These are phyloP conservation scores for Idaea aversata DNA, from an alignment of 2,888 invertebrate genomes.

Conservation along the genomic window DNA sequence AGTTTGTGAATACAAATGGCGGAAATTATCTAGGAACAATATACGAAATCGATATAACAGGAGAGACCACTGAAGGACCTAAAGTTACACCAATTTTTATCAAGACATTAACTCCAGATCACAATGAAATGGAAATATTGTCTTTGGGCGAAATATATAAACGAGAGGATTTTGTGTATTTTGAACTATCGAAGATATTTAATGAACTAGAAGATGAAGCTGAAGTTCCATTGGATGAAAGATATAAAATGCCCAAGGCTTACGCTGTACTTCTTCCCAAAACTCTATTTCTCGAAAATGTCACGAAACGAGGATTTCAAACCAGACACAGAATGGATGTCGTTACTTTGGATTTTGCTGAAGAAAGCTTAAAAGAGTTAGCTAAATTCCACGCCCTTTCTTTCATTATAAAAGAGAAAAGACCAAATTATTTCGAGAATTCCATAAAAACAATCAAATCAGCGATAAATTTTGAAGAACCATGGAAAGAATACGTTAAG, in stretches of 20 bases:
- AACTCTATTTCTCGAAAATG: slow-evolving; percentile 40
- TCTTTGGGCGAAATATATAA: slow-evolving; percentile 34
- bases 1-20: slow-evolving; percentile 39
- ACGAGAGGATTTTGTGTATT: slow-evolving; percentile 46
- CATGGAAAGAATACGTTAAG: slow-evolving; percentile 32
- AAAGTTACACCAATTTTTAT: slow-evolving; percentile 50
- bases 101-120: slow-evolving; percentile 36
- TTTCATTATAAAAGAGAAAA: slow-evolving; percentile 40
- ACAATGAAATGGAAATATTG: slow-evolving; percentile 26
- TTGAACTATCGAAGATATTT: slow-evolving; percentile 42
- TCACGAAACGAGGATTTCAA: slow-evolving; percentile 44
- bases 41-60: slow-evolving; percentile 46
- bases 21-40: slow-evolving; percentile 48
- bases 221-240: slow-evolving; percentile 40
- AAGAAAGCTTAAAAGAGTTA: slow-evolving; percentile 44
- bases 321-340: slow-evolving; percentile 43
- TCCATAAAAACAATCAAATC: slow-evolving; percentile 34
- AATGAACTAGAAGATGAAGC: slow-evolving; percentile 44
- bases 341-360: slow-evolving; percentile 44
- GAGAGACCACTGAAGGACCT: slow-evolving; percentile 37
- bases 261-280: slow-evolving; percentile 23
- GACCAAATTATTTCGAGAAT: slow-evolving; percentile 41
- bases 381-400: slow-evolving; percentile 57
- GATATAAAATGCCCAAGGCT: slow-evolving; percentile 41
- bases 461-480: slow-evolving; percentile 32